Conservation (phyloP, 2,888 invertebrate genomes). For the Chrysodeixis includens region DNA sequence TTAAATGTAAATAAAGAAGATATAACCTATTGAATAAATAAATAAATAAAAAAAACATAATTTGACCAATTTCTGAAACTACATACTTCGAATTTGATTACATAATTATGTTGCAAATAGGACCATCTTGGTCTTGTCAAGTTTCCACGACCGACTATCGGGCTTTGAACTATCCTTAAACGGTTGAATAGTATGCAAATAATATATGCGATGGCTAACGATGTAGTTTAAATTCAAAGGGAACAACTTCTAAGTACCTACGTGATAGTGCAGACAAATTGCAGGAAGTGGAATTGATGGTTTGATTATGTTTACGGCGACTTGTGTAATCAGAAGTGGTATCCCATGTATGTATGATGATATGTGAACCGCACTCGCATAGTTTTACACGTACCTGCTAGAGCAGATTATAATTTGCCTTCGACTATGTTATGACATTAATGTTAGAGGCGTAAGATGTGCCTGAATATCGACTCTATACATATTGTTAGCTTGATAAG, state of each 20-base stretch:
- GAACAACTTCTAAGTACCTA: conserved; percentile 6
- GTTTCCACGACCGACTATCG: background rate
- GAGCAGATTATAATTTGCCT: conserved; percentile 1
- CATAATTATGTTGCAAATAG: background rate
- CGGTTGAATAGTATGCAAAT: background rate
- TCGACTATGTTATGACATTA: background rate
- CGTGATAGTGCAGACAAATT: conserved; percentile 3
- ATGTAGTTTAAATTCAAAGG: conserved; percentile 7
- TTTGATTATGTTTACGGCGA: conserved; percentile 1
- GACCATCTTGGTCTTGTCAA: background rate
- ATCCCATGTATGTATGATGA: background rate
- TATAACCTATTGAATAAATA: background rate
- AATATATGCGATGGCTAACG: conserved; percentile 3
- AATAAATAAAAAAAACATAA: background rate
- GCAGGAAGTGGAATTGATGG: background rate
- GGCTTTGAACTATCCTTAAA: background rate
- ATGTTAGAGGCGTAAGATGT: background rate
- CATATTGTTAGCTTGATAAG: background rate
- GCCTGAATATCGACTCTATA: background rate
- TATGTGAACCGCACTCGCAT: background rate
- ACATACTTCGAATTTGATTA: too few relatives aligned
- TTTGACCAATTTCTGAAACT: too few relatives aligned
- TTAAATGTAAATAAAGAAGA: background rate
- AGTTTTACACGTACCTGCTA: background rate
- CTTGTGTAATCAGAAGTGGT: background rate